Evolutionary conservation across 2,113 vertebrate species (phyloP).

Genomic region (Brachyistius frenatus): DNA sequence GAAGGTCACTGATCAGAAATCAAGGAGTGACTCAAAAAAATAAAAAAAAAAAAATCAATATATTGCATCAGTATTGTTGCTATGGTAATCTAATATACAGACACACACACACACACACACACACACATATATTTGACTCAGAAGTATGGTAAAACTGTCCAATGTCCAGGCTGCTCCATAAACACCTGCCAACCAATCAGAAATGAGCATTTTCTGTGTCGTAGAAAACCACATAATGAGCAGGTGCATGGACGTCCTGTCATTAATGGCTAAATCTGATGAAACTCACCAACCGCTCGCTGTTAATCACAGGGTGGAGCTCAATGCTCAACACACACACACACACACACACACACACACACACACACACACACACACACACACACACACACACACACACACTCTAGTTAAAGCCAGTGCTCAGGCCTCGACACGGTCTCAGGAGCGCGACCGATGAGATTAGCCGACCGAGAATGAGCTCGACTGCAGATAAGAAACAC

Average conservation of each 20-base stretch:
- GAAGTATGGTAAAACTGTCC: no score
- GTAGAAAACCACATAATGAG: constrained; percentile 30
- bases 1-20: no score
- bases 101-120: no score
- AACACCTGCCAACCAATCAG: constrained; percentile 5
- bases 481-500: background rate
- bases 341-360: constrained; percentile 7
- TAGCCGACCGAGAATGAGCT: no score
- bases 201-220: background rate
- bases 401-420: background rate
- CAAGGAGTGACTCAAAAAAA: no score
- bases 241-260: constrained; percentile 13
- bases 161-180: no score
- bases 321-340: constrained; percentile 15
- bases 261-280: constrained; percentile 47
- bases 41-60: background rate
- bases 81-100: background rate
- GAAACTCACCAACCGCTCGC: constrained; percentile 1
- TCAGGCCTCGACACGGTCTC: background rate
- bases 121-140: no score
- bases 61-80: background rate
- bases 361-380: constrained; percentile 5
- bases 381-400: constrained; percentile 1
- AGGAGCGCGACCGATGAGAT: background rate
- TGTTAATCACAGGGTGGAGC: constrained; percentile 53